Conservation (phyloP, 2,888 invertebrate genomes). For the Arctia plantaginis region DNA sequence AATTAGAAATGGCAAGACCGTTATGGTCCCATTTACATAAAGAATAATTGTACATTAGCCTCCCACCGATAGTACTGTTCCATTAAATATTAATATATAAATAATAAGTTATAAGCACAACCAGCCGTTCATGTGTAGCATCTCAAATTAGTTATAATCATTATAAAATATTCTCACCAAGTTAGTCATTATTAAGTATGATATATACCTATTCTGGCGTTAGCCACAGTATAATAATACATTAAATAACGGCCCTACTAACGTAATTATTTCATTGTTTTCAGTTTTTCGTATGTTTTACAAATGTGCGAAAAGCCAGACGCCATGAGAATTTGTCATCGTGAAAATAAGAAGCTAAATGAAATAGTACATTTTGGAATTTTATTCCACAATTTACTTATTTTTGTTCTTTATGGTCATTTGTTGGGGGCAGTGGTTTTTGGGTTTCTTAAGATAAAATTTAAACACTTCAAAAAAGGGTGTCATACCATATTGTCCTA, state of each 20-base stretch:
- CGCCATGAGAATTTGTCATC: not conserved
- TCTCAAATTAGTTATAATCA: slow-evolving; percentile 56
- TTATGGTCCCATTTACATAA: slow-evolving; percentile 67
- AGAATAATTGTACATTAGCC: slow-evolving; percentile 80
- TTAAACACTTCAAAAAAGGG: not conserved
- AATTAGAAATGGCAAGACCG: slow-evolving; percentile 81
- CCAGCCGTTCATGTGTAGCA: slow-evolving; percentile 60
- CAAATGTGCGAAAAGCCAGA: not conserved
- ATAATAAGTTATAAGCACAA: slow-evolving; percentile 58
- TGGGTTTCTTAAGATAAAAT: not conserved
- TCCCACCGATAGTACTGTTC: slow-evolving; percentile 75
- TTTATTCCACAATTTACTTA: not conserved
- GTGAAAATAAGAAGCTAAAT: not conserved
- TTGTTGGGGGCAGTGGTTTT: not conserved
- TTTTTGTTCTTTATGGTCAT: not conserved
- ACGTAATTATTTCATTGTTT: not conserved
- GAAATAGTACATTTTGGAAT: not conserved
- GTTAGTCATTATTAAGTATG: slow-evolving; percentile 21
- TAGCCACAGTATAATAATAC: not conserved
- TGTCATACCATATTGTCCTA: not conserved
- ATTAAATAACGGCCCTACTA: not conserved
- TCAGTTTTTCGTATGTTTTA: no score
- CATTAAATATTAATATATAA: slow-evolving; percentile 56
- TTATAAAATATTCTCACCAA: slow-evolving; percentile 32
- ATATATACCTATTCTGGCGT: not conserved